phyloP scores from a whole-genome alignment of 1,140 invertebrate genomes.

The Bradynema listronoti region DNA sequence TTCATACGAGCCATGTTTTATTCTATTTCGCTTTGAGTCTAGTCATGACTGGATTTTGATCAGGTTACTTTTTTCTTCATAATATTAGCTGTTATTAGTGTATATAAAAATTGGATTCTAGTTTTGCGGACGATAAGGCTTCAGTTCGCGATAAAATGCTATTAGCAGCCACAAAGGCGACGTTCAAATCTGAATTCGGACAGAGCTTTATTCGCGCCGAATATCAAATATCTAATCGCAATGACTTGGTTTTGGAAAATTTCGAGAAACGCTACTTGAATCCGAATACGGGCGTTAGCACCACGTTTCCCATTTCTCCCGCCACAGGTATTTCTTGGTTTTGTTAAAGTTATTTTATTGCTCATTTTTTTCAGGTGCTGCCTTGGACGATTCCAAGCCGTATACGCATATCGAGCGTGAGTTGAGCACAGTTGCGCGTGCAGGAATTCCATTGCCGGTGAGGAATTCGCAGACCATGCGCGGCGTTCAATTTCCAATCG shows the following conservation, averaged over 20 bases:
- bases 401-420: conserved; percentile 41
- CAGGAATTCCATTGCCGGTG: conserved; percentile 30
- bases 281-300: background rate
- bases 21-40: conserved; percentile 79
- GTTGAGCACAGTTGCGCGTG: conserved; percentile 33
- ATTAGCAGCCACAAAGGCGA: conserved; percentile 95
- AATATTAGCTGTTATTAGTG: too few species aligned
- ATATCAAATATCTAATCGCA: conserved; percentile 70
- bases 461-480: conserved; percentile 62
- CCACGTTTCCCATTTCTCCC: background rate
- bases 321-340: too few species aligned
- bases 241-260: conserved; percentile 62
- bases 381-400: conserved; percentile 29
- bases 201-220: conserved; percentile 80
- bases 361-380: conserved; percentile 3
- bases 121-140: conserved; percentile 57
- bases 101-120: too few species aligned
- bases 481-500: conserved; percentile 85
- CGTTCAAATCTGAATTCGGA: conserved; percentile 91
- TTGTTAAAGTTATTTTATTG: too few species aligned
- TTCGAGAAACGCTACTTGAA: conserved; percentile 41
- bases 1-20: conserved; percentile 82
- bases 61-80: conserved; percentile 73
- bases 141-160: conserved; percentile 87
- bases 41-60: conserved; percentile 85